These are phyloP conservation scores for Glaucomys volans DNA, from an alignment of 2,113 vertebrate genomes.

Conservation along the genomic window DNA sequence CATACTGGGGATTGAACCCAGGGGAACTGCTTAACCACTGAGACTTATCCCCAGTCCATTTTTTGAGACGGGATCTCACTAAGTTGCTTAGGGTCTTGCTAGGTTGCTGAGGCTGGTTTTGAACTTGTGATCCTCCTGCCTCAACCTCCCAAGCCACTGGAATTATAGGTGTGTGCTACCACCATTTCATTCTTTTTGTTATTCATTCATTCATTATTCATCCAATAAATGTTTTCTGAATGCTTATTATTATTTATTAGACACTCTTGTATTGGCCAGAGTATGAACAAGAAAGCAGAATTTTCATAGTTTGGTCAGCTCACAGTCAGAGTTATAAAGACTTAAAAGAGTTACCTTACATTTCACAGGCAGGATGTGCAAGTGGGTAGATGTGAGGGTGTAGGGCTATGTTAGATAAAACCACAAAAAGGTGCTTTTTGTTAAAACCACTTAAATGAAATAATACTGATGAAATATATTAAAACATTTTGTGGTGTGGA, in stretches of 20 bases:
- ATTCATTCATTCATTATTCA: constrained; percentile 13
- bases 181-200: not conserved
- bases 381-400: not conserved
- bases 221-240: constrained; percentile 36
- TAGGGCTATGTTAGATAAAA: not conserved
- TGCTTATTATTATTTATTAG: not conserved
- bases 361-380: not conserved
- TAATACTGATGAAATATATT: not conserved
- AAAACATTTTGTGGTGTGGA: not conserved
- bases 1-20: too few relatives aligned
- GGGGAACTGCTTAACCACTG: too few relatives aligned
- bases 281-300: not conserved
- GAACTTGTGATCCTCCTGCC: too few relatives aligned
- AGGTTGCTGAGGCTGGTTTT: too few relatives aligned
- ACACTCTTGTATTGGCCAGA: not conserved
- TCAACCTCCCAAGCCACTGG: too few relatives aligned
- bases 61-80: too few relatives aligned
- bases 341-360: not conserved
- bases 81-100: too few relatives aligned
- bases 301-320: not conserved
- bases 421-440: not conserved
- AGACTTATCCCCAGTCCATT: too few relatives aligned
- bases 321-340: not conserved
- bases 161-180: too few relatives aligned
- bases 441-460: constrained; percentile 10